Evolutionary conservation across 2,113 vertebrate genomes (phyloP).

Genomic region (Corydoras sp.): DNA sequence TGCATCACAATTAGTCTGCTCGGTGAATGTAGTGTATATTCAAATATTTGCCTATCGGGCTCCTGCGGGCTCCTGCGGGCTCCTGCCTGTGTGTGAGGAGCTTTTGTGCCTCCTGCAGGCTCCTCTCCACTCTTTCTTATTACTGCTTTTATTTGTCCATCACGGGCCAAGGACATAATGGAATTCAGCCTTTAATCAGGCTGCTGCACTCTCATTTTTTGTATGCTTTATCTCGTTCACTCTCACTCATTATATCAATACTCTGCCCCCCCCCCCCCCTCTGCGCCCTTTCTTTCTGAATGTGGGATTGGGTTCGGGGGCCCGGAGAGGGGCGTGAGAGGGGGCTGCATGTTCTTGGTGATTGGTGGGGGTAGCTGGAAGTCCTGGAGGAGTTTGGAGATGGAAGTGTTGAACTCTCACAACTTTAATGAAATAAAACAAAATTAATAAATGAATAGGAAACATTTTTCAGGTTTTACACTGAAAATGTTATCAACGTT

Average conservation of each 20-base stretch:
- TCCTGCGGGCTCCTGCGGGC: slow-evolving; percentile 13
- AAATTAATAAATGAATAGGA: too few relatives aligned
- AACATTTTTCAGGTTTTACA: too few relatives aligned
- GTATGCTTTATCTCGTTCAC: slow-evolving; percentile 9
- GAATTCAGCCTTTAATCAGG: slow-evolving; percentile 38
- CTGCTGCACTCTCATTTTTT: slow-evolving; percentile 18
- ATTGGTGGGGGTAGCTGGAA: slow-evolving; percentile 29
- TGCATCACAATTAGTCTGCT: slow-evolving; percentile 25
- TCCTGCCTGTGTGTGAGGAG: slow-evolving; percentile 17
- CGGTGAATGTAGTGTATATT: slow-evolving; percentile 31
- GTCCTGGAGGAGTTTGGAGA: slow-evolving; percentile 25
- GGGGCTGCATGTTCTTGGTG: slow-evolving; percentile 18
- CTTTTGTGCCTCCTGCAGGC: slow-evolving; percentile 24
- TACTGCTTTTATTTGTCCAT: slow-evolving; percentile 35
- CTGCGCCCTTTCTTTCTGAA: slow-evolving; percentile 35
- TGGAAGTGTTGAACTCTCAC: background rate
- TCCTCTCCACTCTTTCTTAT: slow-evolving; percentile 30
- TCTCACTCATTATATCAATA: slow-evolving; percentile 46
- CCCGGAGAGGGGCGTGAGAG: background rate
- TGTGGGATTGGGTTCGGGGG: slow-evolving; percentile 27
- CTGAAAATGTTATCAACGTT: too few relatives aligned
- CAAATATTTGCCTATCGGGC: slow-evolving; percentile 34
- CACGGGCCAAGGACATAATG: slow-evolving; percentile 36
- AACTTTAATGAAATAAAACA: too few relatives aligned
- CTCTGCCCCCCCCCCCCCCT: slow-evolving; percentile 20